Conservation (phyloP, 2,797 vertebrate species). For the Limnodromus scolopaceus region DNA sequence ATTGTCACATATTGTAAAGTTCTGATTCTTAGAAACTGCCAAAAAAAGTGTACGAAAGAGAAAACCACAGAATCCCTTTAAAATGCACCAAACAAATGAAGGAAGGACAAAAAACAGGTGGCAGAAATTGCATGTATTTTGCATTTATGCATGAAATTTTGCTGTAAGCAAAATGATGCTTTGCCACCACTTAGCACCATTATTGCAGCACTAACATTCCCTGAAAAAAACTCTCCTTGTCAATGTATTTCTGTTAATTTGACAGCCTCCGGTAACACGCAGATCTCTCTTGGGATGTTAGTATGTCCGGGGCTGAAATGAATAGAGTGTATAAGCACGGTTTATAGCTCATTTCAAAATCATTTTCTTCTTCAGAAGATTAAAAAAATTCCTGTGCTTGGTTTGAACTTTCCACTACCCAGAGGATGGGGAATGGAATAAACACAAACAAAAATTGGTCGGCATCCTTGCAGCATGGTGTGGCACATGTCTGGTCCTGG, state of each 20-base stretch:
- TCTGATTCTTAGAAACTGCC: neutral
- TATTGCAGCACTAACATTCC: neutral
- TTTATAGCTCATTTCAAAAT: neutral
- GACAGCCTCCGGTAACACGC: neutral
- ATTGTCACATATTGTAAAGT: neutral
- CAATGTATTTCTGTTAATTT: slow-evolving; percentile 2
- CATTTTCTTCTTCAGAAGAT: neutral
- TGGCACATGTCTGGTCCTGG: neutral
- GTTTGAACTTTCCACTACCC: neutral
- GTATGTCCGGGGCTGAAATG: neutral
- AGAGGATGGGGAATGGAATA: neutral
- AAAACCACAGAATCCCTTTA: neutral
- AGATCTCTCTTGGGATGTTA: neutral
- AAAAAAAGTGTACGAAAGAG: neutral
- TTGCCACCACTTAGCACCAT: neutral
- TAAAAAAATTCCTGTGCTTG: neutral
- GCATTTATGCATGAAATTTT: neutral
- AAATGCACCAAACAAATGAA: neutral
- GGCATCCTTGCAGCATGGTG: neutral
- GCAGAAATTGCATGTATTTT: neutral
- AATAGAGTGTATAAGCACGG: neutral
- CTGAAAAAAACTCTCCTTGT: neutral
- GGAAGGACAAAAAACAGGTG: neutral
- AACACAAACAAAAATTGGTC: neutral
- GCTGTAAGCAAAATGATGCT: neutral